Percentiles rank a stretch among this genome's conserved stretches.
These are phyloP conservation scores for Hypocryptadius cinnamomeus DNA, from an alignment of 2,113 vertebrate species.

Conservation along the genomic window DNA sequence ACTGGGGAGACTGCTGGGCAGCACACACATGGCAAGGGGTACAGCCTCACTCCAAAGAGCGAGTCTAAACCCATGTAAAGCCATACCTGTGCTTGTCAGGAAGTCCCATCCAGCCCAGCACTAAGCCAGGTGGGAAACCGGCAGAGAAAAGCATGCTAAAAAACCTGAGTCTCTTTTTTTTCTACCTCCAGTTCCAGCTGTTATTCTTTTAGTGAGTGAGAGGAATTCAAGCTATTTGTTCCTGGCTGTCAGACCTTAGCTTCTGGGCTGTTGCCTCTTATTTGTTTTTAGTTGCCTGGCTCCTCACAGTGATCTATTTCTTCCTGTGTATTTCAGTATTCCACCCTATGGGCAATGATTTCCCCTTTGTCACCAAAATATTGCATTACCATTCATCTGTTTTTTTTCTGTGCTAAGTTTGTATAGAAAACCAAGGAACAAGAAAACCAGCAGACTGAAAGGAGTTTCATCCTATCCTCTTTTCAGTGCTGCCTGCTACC, in stretches of 20 bases:
- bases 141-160: background rate
- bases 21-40: background rate
- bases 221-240: conserved; percentile 17
- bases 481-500: background rate
- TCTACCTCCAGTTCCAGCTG: background rate
- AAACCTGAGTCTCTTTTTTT: background rate
- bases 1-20: background rate
- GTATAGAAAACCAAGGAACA: background rate
- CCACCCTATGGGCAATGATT: background rate
- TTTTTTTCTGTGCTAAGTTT: background rate
- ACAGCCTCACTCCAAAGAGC: background rate
- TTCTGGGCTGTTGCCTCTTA: conserved; percentile 22
- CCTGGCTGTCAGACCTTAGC: background rate
- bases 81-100: background rate
- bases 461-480: background rate
- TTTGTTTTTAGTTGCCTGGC: conserved; percentile 31
- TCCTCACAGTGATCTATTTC: background rate
- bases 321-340: background rate
- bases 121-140: background rate
- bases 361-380: background rate
- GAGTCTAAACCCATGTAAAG: background rate
- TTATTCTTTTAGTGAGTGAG: background rate
- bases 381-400: background rate
- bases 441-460: background rate
- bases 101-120: background rate